Conservation (phyloP, 2,113 vertebrate genomes). For the Sciurus niger region DNA sequence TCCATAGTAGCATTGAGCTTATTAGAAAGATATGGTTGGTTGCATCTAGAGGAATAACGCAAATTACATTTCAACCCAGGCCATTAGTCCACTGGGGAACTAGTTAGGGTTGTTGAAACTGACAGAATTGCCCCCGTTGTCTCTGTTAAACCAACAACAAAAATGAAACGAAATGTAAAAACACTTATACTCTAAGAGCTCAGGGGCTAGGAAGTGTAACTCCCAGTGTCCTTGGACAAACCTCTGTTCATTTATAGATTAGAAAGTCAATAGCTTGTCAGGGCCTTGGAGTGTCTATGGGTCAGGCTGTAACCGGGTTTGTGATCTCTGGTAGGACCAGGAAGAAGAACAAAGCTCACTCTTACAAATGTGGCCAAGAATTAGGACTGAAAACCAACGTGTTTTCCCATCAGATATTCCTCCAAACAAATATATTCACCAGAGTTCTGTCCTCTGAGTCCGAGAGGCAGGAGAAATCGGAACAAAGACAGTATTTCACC, state of each 20-base stretch:
- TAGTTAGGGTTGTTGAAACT: constrained; percentile 17
- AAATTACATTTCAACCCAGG: constrained; percentile 53
- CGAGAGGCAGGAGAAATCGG: constrained; percentile 83
- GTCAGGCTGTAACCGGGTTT: neutral
- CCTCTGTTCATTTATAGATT: constrained; percentile 36
- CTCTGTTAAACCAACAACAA: constrained; percentile 29
- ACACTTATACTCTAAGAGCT: neutral
- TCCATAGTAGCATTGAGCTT: neutral
- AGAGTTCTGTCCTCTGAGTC: constrained; percentile 83
- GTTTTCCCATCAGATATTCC: constrained; percentile 67
- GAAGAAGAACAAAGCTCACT: neutral
- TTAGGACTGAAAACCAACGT: constrained; percentile 19
- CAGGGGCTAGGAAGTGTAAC: neutral
- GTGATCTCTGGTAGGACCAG: neutral
- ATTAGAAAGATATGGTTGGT: constrained; percentile 53
- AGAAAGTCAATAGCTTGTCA: neutral
- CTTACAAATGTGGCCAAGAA: neutral
- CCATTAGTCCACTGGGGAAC: neutral
- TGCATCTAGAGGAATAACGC: constrained; percentile 53
- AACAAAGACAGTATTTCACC: constrained; percentile 99
- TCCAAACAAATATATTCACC: constrained; percentile 78
- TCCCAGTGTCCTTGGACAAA: neutral
- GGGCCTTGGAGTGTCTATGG: neutral
- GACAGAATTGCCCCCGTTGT: constrained; percentile 59
- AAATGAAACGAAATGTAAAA: constrained; percentile 49